Conservation (phyloP, 64 coral and sea anemone species). For the Pocillopora damicornis region DNA sequence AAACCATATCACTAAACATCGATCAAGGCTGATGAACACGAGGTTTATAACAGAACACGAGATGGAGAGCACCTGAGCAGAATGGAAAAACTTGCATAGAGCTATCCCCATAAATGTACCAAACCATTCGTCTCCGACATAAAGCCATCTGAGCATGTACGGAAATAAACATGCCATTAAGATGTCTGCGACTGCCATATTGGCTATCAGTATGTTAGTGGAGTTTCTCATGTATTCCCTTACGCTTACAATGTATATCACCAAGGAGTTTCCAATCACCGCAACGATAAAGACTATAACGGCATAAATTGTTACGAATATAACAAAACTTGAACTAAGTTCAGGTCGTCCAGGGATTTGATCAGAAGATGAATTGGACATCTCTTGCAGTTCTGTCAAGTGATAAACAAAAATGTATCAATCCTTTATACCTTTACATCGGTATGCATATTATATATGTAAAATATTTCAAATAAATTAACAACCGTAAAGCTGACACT, state of each 20-base stretch:
- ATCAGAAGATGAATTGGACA: neutral
- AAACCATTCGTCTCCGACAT: conserved; percentile 57
- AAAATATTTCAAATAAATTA: no score
- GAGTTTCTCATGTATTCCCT: conserved; percentile 71
- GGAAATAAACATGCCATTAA: conserved; percentile 60
- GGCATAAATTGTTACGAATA: conserved; percentile 38
- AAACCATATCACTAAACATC: conserved; percentile 66
- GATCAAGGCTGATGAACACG: conserved; percentile 71
- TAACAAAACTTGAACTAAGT: conserved; percentile 27
- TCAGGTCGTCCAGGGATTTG: neutral
- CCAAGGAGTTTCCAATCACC: conserved; percentile 56
- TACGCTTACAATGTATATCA: conserved; percentile 64
- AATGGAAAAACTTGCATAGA: conserved; percentile 57
- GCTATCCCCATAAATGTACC: conserved; percentile 45
- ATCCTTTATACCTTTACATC: no score
- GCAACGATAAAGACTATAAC: conserved; percentile 56
- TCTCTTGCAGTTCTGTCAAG: neutral
- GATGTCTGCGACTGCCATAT: conserved; percentile 79
- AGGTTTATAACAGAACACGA: conserved; percentile 72
- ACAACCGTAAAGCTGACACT: no score
- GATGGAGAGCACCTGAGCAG: conserved; percentile 40
- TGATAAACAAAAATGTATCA: neutral
- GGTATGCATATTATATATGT: no score
- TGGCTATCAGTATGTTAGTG: conserved; percentile 83
- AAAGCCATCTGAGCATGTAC: conserved; percentile 71